These are phyloP conservation scores for Metellina segmentata DNA, from an alignment of 2,888 invertebrate genomes.

Conservation along the genomic window DNA sequence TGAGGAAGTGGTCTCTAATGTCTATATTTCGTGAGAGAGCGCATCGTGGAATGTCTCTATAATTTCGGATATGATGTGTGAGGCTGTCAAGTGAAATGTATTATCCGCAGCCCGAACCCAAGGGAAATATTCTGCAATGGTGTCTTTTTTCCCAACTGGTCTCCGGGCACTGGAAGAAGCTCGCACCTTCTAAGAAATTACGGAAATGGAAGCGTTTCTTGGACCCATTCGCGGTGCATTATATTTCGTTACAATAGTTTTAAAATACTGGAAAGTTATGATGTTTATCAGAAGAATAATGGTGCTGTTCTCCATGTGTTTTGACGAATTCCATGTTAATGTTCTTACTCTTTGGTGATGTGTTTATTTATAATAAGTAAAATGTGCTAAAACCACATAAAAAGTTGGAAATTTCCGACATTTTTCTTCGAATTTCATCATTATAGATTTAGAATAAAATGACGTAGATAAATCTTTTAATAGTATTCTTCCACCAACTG, in stretches of 20 bases:
- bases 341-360: too few species aligned
- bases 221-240: neutral
- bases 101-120: constrained; percentile 37
- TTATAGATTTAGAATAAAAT: neutral
- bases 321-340: too few species aligned
- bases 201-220: constrained; percentile 27
- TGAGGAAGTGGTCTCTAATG: constrained; percentile 33
- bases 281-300: too few species aligned
- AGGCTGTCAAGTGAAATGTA: constrained; percentile 57
- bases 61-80: constrained; percentile 55
- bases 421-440: neutral
- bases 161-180: neutral
- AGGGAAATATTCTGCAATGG: constrained; percentile 41
- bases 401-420: too few species aligned
- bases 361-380: neutral
- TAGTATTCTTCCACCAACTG: too few species aligned
- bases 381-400: neutral
- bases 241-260: neutral
- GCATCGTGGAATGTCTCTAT: constrained; percentile 23
- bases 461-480: too few species aligned
- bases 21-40: constrained; percentile 40
- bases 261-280: neutral
- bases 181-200: constrained; percentile 3
- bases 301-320: too few species aligned
- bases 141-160: constrained; percentile 5